Percentiles rank a stretch among this genome's conserved stretches.
phyloP scores from a whole-genome alignment of 2,888 invertebrate genomes.

The Ennomos fuscantarius region DNA sequence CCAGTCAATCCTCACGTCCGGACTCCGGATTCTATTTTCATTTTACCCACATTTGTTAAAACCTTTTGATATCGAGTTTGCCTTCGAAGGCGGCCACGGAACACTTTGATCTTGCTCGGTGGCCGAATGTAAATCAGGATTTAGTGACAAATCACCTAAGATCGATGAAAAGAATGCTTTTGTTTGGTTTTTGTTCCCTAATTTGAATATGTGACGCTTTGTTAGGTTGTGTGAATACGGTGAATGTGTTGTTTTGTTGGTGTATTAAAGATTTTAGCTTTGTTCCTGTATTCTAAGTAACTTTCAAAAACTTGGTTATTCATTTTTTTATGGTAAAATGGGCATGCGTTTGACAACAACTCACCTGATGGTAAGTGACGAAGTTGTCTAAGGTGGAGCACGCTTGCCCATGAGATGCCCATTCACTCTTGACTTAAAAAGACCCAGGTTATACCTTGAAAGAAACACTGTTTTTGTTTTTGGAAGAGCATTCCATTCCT shows the following conservation, averaged over 20 bases:
- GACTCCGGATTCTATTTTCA: slow-evolving; percentile 54
- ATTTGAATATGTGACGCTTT: slow-evolving; percentile 36
- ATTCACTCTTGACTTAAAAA: too few species aligned
- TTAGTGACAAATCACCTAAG: slow-evolving; percentile 66
- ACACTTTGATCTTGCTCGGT: slow-evolving; percentile 73
- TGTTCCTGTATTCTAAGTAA: not conserved
- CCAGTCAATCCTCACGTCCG: slow-evolving; percentile 46
- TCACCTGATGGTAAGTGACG: too few species aligned
- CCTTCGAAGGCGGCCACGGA: slow-evolving; percentile 25
- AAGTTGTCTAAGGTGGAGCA: too few species aligned
- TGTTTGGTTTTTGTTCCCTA: slow-evolving; percentile 24
- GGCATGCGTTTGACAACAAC: too few species aligned
- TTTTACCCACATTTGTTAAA: slow-evolving; percentile 51
- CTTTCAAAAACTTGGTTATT: not conserved
- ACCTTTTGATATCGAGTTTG: slow-evolving; percentile 58
- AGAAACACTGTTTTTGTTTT: too few species aligned
- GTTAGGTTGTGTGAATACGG: slow-evolving; percentile 25
- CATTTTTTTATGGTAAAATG: too few species aligned
- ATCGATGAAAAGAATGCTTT: slow-evolving; percentile 40
- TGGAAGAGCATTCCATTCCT: too few species aligned
- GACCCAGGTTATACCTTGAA: too few species aligned
- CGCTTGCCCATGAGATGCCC: too few species aligned
- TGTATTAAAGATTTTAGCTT: slow-evolving; percentile 6
- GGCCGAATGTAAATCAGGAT: slow-evolving; percentile 63
- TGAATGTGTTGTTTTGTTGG: slow-evolving; percentile 20